phyloP scores from a whole-genome alignment of 1,140 invertebrate species.

The Phymorhynchus buccinoides region DNA sequence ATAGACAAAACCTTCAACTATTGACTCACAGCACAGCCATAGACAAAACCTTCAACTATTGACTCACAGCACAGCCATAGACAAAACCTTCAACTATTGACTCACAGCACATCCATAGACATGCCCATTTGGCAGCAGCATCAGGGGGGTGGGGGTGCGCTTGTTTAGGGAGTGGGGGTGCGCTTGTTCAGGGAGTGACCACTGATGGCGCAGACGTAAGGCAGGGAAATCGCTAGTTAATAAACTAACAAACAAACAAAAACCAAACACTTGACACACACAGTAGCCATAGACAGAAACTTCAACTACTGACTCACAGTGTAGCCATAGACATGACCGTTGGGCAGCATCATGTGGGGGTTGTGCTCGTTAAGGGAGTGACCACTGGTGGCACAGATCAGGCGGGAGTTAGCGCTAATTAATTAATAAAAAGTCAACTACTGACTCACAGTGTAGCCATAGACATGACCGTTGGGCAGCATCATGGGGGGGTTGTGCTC shows the following conservation, averaged over 20 bases:
- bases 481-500: conserved; percentile 98
- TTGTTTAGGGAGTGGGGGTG: conserved; percentile 98
- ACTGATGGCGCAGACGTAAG: conserved; percentile 93
- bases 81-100: no score
- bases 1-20: no score
- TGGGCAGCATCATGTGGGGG: conserved; percentile 97
- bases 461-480: conserved; percentile 97
- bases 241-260: no score
- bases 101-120: conserved; percentile 94
- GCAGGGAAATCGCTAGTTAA: conserved; percentile 92
- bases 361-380: conserved; percentile 96
- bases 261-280: no score
- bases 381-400: conserved; percentile 93
- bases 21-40: no score
- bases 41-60: no score
- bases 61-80: no score
- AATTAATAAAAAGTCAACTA: no score
- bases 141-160: conserved; percentile 95
- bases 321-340: conserved; percentile 98
- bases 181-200: conserved; percentile 94
- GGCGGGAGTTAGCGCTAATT: conserved; percentile 90
- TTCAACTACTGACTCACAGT: no score
- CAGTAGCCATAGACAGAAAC: no score
- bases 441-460: conserved; percentile 94
- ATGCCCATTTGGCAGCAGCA: conserved; percentile 98